These are phyloP conservation scores for Parapsyche elsis DNA, from an alignment of 1,140 invertebrate genomes.

Conservation along the genomic window DNA sequence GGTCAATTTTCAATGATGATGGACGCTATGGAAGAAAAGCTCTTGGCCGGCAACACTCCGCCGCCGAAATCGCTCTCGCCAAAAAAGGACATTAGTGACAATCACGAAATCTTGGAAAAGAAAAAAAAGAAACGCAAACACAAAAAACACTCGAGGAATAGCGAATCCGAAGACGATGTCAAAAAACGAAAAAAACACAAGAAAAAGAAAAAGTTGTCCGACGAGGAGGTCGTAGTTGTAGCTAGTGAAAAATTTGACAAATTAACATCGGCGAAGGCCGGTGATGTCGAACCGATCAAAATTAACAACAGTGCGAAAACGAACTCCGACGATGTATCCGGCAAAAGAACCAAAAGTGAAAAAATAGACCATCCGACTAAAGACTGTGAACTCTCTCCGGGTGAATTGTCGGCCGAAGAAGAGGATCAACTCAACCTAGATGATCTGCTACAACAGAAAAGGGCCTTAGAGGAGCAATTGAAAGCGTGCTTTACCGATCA, in stretches of 20 bases:
- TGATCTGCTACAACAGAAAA: slow-evolving; percentile 90
- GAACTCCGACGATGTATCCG: slow-evolving; percentile 58
- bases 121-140: slow-evolving; percentile 54
- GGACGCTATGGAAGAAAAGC: slow-evolving; percentile 6
- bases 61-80: slow-evolving; percentile 11
- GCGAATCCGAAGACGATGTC: slow-evolving; percentile 61
- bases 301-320: slow-evolving; percentile 56
- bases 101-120: slow-evolving; percentile 43
- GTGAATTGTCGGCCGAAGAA: slow-evolving; percentile 72
- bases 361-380: slow-evolving; percentile 55
- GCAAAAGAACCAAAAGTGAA: slow-evolving; percentile 61
- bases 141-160: slow-evolving; percentile 54
- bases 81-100: slow-evolving; percentile 4
- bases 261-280: neutral
- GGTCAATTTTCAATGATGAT: slow-evolving; percentile 43
- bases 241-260: slow-evolving; percentile 29
- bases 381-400: slow-evolving; percentile 75
- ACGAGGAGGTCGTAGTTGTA: slow-evolving; percentile 2
- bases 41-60: neutral
- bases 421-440: slow-evolving; percentile 89
- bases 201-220: slow-evolving; percentile 60
- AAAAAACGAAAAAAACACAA: slow-evolving; percentile 70
- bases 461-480: slow-evolving; percentile 74
- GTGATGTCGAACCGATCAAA: slow-evolving; percentile 16
- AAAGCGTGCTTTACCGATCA: slow-evolving; percentile 69